Base-by-base conservation (phyloP, 2,797 vertebrate species). In the Lates japonicus region DNA sequence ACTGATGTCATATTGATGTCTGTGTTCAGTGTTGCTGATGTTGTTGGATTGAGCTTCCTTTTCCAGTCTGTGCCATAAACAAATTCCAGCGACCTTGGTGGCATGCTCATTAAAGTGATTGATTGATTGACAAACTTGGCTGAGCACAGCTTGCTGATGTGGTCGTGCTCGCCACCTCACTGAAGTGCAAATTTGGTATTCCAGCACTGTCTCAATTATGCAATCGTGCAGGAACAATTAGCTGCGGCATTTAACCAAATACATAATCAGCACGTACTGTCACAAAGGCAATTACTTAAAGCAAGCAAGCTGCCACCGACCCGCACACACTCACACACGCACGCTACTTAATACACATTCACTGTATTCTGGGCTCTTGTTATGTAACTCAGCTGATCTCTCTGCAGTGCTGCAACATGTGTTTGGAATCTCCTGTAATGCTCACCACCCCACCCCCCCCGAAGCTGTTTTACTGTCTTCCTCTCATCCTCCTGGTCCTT, bases 251-350 rank as follows among this genome's bases (percentile, higher is more conserved):
- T 93, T 92, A 91, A 78, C 82, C 80, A 89, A 87, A 93, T 83
- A 90, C 74, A 84, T 89, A 81, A 92, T 91, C 88, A 83, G 86
- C 76, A 88, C 65, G 86, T 75, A 87, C 87, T 82, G 84, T 90
- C 89, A 92, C 88, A 88, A 87, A 90, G 87, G 86, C 88, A 91
- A 91, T 94, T 90, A 90, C 70, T 88, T 88, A 74, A 88, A 86
- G 80, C 74, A 86, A 87, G 82, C 80, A 87, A 52, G 80, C 83
- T 76, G 55, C 68, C 65, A 44, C 78, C 51, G 76, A 64, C 67
- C 1, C 57, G 14, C 48, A 52, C 42, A 37, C 68, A 46, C 46
- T 64, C 64, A 52, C 71, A 33, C 20, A 59, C 61, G 35, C 31
- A 22, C 65, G 25, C 13, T 62, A 63, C 39, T 55, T 66, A 17